phyloP scores from a whole-genome alignment of 2,113 vertebrate genomes.

The Gadus macrocephalus region DNA sequence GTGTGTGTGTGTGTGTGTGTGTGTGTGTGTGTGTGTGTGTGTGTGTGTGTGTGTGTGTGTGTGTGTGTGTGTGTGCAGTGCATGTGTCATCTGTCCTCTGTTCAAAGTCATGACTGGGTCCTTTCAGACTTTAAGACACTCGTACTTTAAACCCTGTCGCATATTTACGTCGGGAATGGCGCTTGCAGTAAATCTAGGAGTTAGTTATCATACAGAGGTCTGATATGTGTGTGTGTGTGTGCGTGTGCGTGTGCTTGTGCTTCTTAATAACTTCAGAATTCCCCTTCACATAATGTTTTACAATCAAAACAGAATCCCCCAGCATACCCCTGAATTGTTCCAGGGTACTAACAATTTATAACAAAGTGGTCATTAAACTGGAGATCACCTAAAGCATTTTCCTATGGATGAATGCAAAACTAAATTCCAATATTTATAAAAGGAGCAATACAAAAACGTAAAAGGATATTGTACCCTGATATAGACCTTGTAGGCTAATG shows the following conservation, averaged over 20 bases:
- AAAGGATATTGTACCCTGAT: no score
- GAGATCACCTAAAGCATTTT: neutral
- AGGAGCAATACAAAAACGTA: no score
- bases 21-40: conserved; percentile 22
- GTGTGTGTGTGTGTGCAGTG: neutral
- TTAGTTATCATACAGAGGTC: conserved; percentile 39
- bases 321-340: neutral
- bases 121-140: conserved; percentile 48
- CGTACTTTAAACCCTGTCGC: conserved; percentile 36
- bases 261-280: conserved; percentile 11
- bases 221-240: conserved; percentile 18
- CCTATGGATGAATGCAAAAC: neutral
- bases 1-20: neutral
- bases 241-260: conserved; percentile 15
- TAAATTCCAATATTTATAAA: no score
- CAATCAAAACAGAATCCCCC: no score
- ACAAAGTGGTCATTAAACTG: neutral
- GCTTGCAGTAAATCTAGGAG: conserved; percentile 21
- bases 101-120: conserved; percentile 63
- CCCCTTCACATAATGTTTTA: neutral
- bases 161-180: conserved; percentile 51
- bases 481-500: no score
- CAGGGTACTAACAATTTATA: neutral
- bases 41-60: conserved; percentile 22
- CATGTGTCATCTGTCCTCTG: conserved; percentile 47